Evolutionary conservation across 2,888 invertebrate species (phyloP).

Genomic region (Callyntrura sp.): DNA sequence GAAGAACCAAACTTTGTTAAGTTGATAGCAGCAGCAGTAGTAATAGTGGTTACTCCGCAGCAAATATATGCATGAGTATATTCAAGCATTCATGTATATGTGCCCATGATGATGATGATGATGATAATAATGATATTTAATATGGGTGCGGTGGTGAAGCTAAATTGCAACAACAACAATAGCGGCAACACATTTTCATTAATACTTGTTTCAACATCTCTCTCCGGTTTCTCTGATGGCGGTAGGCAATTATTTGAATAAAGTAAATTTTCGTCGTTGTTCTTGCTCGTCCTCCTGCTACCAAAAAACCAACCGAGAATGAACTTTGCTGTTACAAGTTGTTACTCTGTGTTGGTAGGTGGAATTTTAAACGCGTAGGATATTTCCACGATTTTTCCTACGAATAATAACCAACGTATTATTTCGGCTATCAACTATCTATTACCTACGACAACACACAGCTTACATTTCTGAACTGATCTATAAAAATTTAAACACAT

Average conservation of each 20-base stretch:
- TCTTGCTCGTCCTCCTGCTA: not conserved
- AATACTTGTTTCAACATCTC: slow-evolving; percentile 44
- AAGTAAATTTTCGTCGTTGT: not conserved
- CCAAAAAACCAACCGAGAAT: not conserved
- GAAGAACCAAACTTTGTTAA: not conserved
- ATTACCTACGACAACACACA: no score
- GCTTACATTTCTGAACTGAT: not conserved
- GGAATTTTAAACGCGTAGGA: no score
- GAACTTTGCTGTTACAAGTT: not conserved
- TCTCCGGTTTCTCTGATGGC: slow-evolving; percentile 2
- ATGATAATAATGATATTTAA: no score
- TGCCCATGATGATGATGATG: no score
- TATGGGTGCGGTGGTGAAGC: slow-evolving; percentile 38
- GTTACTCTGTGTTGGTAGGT: not conserved
- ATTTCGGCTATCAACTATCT: no score
- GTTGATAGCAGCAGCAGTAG: not conserved
- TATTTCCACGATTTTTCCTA: no score
- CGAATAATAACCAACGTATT: no score
- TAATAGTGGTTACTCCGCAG: not conserved
- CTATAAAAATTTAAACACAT: slow-evolving; percentile 10
- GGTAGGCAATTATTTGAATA: not conserved
- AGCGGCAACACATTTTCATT: slow-evolving; percentile 44
- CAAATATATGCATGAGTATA: no score
- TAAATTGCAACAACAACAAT: slow-evolving; percentile 33
- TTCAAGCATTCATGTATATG: not conserved